These are phyloP conservation scores for Ametastegia equiseti DNA, from an alignment of 2,888 invertebrate genomes.

Conservation along the genomic window DNA sequence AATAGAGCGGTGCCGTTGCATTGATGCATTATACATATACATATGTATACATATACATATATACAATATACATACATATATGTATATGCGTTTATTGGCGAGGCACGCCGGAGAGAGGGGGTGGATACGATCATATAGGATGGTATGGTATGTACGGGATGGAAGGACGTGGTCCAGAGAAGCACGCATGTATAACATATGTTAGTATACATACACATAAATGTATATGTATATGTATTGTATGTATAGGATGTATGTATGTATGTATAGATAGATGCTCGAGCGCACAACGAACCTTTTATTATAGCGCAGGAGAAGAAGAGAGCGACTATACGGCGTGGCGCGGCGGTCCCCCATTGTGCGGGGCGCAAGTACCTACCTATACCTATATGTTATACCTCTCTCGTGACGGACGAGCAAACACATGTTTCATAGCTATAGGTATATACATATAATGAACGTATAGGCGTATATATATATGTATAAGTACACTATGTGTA, in stretches of 20 bases:
- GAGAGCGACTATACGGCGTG: too few species aligned
- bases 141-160: too few species aligned
- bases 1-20: background rate
- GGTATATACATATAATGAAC: background rate
- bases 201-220: too few species aligned
- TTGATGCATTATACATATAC: background rate
- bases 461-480: background rate
- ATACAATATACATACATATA: background rate
- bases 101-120: background rate
- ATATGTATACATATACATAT: background rate
- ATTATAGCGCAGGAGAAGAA: slow-evolving; percentile 24
- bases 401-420: slow-evolving; percentile 26
- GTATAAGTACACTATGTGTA: background rate
- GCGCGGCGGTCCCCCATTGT: background rate
- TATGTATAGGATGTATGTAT: background rate
- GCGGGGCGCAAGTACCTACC: slow-evolving; percentile 9
- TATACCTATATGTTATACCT: too few species aligned
- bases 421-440: background rate
- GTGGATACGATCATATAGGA: too few species aligned
- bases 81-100: slow-evolving; percentile 8
- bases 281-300: slow-evolving; percentile 35
- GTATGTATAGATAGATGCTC: background rate
- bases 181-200: too few species aligned
- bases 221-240: background rate
- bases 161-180: background rate